These are phyloP conservation scores for Mechanitis mazaeus DNA, from an alignment of 2,888 invertebrate species.

Conservation along the genomic window DNA sequence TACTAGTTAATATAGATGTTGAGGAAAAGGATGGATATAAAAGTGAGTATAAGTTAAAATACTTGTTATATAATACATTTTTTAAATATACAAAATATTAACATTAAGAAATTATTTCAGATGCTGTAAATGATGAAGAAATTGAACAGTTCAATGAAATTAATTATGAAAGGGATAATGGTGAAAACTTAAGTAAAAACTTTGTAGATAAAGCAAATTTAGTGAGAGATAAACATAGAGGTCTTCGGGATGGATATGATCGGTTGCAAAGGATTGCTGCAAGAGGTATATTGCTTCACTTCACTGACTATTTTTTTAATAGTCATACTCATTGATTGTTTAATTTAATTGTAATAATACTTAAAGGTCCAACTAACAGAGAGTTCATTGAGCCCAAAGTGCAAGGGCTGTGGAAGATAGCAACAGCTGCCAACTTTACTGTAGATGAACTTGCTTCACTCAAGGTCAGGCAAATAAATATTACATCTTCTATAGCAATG, in stretches of 20 bases:
- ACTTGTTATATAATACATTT: neutral
- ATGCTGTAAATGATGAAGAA: conserved; percentile 84
- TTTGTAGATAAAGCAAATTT: conserved; percentile 82
- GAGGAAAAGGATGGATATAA: conserved; percentile 77
- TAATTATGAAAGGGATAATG: conserved; percentile 71
- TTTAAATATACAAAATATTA: neutral
- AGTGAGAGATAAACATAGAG: conserved; percentile 84
- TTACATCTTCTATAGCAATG: no score
- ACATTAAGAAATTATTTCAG: conserved; percentile 54
- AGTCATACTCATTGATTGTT: neutral
- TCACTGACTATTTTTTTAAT: no score
- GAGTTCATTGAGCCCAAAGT: conserved; percentile 95
- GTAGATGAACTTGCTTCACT: conserved; percentile 88
- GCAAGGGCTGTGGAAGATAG: conserved; percentile 90
- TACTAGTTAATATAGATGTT: conserved; percentile 83
- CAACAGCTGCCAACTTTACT: conserved; percentile 86
- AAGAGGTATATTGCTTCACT: conserved; percentile 65
- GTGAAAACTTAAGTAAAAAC: conserved; percentile 69
- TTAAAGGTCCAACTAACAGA: conserved; percentile 81
- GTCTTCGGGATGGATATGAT: conserved; percentile 87
- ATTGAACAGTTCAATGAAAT: conserved; percentile 84
- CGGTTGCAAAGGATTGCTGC: conserved; percentile 84
- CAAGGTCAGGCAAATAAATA: conserved; percentile 68
- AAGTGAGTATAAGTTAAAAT: conserved; percentile 68
- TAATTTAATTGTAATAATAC: conserved; percentile 7